Conservation (phyloP, 2,888 invertebrate genomes). For the Tupiocoris notatus region DNA sequence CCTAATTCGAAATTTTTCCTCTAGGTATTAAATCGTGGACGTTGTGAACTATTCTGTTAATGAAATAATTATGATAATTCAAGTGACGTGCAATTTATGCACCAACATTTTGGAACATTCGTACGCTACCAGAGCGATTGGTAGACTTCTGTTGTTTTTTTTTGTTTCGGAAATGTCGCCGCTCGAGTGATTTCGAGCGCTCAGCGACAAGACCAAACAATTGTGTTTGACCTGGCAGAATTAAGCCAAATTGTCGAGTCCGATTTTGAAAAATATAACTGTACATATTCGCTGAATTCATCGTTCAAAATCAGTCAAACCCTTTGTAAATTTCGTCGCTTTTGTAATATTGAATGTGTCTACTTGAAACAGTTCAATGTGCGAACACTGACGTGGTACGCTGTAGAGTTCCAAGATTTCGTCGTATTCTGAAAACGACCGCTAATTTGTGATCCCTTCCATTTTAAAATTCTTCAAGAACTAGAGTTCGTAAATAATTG, state of each 20-base stretch:
- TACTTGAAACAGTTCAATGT: no score
- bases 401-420: no score
- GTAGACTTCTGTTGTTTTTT: no score
- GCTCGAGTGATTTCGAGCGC: neutral
- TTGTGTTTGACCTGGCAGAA: neutral
- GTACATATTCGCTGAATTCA: neutral
- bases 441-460: neutral
- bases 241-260: no score
- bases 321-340: neutral
- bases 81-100: neutral
- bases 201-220: neutral
- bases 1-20: neutral
- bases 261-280: neutral
- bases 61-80: neutral
- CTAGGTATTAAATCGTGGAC: neutral
- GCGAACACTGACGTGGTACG: no score
- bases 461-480: neutral
- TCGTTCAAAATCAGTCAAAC: neutral
- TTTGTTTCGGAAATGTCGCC: no score
- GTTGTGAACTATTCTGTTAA: neutral
- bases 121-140: neutral
- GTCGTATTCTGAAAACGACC: no score
- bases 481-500: neutral
- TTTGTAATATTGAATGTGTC: neutral
- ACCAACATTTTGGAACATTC: neutral